phyloP scores from a whole-genome alignment of 2,113 vertebrate species.

The Pygoscelis adeliae region DNA sequence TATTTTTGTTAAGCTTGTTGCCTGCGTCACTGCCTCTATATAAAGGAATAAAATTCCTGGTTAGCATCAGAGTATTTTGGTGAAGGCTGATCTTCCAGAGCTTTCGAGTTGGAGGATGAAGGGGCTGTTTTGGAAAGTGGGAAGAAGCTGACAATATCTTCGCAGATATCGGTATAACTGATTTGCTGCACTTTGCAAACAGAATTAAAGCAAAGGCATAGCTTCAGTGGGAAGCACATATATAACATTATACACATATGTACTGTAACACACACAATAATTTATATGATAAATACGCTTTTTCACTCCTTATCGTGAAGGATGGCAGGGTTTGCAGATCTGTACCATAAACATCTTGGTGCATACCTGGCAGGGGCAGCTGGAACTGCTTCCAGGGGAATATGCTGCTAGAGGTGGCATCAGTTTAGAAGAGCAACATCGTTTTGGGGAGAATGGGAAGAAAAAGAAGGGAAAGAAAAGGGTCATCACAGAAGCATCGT shows the following conservation, averaged over 20 bases:
- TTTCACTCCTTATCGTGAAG: not conserved
- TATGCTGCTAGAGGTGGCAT: not conserved
- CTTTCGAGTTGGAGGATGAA: not conserved
- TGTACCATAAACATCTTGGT: fast-evolving
- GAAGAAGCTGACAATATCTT: not conserved
- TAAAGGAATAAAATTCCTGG: not conserved
- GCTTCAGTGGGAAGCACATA: not conserved
- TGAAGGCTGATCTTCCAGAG: not conserved
- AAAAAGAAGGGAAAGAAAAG: not conserved
- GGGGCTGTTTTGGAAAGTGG: not conserved
- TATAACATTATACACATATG: not conserved
- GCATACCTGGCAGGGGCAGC: not conserved
- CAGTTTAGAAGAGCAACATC: not conserved
- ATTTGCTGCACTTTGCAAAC: not conserved
- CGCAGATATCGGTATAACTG: not conserved
- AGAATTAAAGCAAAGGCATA: not conserved
- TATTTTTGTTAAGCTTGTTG: conserved; percentile 22
- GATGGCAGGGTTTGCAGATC: not conserved
- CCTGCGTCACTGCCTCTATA: not conserved
- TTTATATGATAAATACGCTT: not conserved
- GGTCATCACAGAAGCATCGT: fast-evolving
- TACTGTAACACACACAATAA: not conserved
- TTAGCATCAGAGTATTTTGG: not conserved
- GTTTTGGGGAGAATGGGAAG: not conserved
- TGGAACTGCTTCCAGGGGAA: not conserved